phyloP scores from a whole-genome alignment of 2,113 vertebrate genomes.

The Anoura caudifer region DNA sequence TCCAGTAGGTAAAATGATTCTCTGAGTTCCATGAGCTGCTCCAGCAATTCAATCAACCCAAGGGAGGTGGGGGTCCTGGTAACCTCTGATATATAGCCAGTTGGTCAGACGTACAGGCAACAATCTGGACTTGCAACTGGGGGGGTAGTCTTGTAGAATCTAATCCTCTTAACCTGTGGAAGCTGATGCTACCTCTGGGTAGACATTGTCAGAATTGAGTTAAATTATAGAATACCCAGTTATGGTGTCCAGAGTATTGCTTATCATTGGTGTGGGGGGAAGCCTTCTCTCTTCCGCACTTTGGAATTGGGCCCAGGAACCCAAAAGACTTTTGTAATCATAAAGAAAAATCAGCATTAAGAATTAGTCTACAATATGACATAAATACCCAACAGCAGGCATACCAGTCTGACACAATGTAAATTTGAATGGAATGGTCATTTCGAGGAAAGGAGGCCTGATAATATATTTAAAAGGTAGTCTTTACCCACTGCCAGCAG shows the following conservation, averaged over 20 bases:
- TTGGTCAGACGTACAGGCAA: not conserved
- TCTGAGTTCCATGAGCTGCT: too few relatives aligned
- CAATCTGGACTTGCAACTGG: not conserved
- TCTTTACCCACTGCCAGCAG: not conserved
- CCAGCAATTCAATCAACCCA: too few relatives aligned
- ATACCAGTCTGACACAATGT: not conserved
- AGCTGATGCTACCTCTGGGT: not conserved
- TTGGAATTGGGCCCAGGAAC: not conserved
- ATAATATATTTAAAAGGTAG: not conserved
- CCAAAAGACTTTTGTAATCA: not conserved
- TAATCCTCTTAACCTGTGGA: not conserved
- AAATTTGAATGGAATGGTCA: not conserved
- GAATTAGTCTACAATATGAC: not conserved
- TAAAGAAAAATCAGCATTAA: not conserved
- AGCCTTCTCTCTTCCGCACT: not conserved
- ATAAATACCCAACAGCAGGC: not conserved
- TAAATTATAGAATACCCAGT: not conserved
- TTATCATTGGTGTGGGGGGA: not conserved
- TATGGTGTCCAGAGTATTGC: not conserved
- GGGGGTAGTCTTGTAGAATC: not conserved
- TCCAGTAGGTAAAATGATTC: too few relatives aligned
- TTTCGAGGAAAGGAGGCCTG: not conserved
- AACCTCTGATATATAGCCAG: not conserved
- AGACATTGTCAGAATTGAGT: not conserved
- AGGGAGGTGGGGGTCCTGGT: not conserved